These are phyloP conservation scores for Rhinoraja longicauda DNA, from an alignment of 2,797 vertebrate genomes.

Conservation along the genomic window DNA sequence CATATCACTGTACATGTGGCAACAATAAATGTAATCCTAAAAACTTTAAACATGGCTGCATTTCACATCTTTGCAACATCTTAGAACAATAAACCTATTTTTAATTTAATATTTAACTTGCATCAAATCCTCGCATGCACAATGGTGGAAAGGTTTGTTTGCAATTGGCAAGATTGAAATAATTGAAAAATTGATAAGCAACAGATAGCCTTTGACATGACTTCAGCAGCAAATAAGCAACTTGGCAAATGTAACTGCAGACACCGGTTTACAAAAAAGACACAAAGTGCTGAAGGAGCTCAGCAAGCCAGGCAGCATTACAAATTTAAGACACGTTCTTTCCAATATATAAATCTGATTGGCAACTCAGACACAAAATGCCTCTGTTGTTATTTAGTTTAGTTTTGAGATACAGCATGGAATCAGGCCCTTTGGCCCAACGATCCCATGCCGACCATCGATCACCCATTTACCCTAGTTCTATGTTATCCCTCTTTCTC, in stretches of 20 bases:
- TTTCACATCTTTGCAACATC: neutral
- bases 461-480: too few relatives aligned
- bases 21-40: neutral
- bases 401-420: too few relatives aligned
- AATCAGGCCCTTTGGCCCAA: too few relatives aligned
- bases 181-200: neutral
- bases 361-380: neutral
- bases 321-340: neutral
- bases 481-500: too few relatives aligned
- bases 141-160: neutral
- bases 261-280: too few relatives aligned
- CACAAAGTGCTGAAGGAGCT: too few relatives aligned
- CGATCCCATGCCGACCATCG: too few relatives aligned
- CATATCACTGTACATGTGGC: too few relatives aligned
- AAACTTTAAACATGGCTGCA: neutral
- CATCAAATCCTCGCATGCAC: neutral
- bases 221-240: neutral
- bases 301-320: too few relatives aligned
- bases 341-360: neutral
- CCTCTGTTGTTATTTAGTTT: neutral
- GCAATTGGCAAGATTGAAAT: neutral
- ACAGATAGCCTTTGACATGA: neutral
- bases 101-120: neutral
- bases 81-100: neutral
- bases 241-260: neutral